These are phyloP conservation scores for Bicyclus anynana DNA, from an alignment of 1,140 invertebrate genomes.

Conservation along the genomic window DNA sequence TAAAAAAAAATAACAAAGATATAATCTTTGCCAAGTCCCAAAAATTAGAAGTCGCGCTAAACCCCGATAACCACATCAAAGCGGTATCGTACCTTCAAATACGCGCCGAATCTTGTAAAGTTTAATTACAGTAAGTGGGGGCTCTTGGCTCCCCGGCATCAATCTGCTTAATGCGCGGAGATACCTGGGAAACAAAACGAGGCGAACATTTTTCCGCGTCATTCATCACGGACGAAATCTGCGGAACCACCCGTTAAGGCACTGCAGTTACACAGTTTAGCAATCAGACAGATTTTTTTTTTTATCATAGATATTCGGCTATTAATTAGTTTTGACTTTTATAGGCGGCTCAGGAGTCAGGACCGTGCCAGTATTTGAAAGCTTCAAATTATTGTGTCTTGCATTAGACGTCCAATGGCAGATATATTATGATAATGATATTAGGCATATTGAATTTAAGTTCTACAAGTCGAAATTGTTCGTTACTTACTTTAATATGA, in stretches of 20 bases:
- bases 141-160: slow-evolving; percentile 36
- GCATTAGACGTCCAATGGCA: no score
- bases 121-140: slow-evolving; percentile 66
- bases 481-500: no score
- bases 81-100: slow-evolving; percentile 33
- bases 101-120: slow-evolving; percentile 52
- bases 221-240: slow-evolving; percentile 40
- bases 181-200: slow-evolving; percentile 36
- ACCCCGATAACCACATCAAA: slow-evolving; percentile 24
- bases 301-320: no score
- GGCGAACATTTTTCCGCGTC: slow-evolving; percentile 37
- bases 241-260: slow-evolving; percentile 15
- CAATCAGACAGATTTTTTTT: not conserved
- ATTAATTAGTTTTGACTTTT: no score
- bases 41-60: slow-evolving; percentile 15
- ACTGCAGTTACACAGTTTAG: not conserved
- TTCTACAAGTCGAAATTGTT: no score
- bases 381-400: no score
- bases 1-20: no score
- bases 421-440: no score
- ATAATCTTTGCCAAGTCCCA: no score
- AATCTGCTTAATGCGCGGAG: slow-evolving; percentile 58
- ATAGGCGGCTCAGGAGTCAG: no score
- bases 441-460: no score
- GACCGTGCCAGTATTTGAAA: no score